These are phyloP conservation scores for Teleopsis dalmanni DNA, from an alignment of 1,140 invertebrate species.

Conservation along the genomic window DNA sequence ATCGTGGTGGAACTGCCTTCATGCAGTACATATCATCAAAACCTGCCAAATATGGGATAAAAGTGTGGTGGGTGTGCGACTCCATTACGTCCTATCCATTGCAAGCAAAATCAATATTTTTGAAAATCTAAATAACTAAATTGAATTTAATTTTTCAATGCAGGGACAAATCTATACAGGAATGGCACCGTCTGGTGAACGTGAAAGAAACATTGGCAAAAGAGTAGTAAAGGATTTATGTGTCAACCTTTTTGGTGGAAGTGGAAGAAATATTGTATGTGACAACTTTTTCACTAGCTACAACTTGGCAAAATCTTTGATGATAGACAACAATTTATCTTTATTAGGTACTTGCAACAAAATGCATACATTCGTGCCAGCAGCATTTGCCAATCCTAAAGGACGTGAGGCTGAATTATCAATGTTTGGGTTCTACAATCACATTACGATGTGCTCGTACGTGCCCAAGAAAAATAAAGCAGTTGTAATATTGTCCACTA, in stretches of 20 bases:
- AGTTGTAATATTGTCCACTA: no score
- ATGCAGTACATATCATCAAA: slow-evolving; percentile 40
- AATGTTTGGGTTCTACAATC: no score
- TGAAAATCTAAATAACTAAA: no score
- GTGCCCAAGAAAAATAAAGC: slow-evolving; percentile 21
- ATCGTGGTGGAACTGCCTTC: slow-evolving; percentile 34
- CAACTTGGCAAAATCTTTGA: no score
- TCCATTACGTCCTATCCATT: no score
- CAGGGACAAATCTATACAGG: neutral
- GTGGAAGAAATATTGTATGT: no score
- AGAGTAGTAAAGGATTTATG: neutral
- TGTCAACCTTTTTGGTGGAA: no score
- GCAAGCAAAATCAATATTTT: no score
- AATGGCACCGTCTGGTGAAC: neutral
- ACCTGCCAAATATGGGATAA: slow-evolving; percentile 14
- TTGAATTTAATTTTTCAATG: no score
- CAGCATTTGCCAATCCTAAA: neutral
- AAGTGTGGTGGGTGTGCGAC: slow-evolving; percentile 12
- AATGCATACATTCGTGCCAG: slow-evolving; percentile 19
- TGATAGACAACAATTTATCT: no score
- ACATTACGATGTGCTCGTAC: no score
- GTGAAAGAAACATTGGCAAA: neutral
- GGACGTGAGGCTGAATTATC: neutral
- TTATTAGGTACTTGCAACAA: slow-evolving; percentile 35
- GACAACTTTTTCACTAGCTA: no score